Base-by-base conservation (phyloP, 2,888 invertebrate species). In the Andrena bucephala region DNA sequence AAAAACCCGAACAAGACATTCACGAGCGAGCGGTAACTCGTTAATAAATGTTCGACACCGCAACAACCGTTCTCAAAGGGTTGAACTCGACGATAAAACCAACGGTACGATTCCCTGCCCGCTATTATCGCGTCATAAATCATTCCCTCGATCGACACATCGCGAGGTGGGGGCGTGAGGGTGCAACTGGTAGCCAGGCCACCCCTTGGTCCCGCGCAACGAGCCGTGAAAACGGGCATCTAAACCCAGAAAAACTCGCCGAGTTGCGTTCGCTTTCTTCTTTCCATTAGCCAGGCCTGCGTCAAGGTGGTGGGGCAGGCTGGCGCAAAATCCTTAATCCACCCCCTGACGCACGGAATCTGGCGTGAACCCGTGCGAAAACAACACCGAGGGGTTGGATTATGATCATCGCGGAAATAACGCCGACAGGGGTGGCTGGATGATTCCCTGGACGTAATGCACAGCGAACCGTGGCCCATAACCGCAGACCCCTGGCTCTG, bases 331-430 rank as follows among this genome's bases (percentile, higher is more conserved):
- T 77, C 73, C 79, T 86, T 79, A 81, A 81, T 83, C 84, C 86
- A 72, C 42, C 68, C 84, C 60, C 67, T 52, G 71, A 57, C 77
- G 57, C 27, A 62, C 60, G 71, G 67, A 85, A 85, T 87, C 84
- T 80, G 84, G 74, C 77, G 85, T 70, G 85, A 82, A 82, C 68
- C 72, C 79, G 79, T 72, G 77, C 77, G 84, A 80, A 66, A 83
- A 82, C 77, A 77, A 63, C 57, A 68, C 36, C 63, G 69, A 70
- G 72, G 57, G 80, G 72, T 63, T 70, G 69, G 79, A 81, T 84
- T 83, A 83, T 85, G 84, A 83, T 84, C 74, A 69, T 81, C 75
- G 73, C 71, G 74, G 69, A 79, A 86, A 79, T 81, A 83, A 78
- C 78, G 81, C 68, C 57, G 72, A 36, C 71, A 62, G 20, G 70